Base-by-base conservation (phyloP, 2,113 vertebrate species). In the Bubo blakistoni region DNA sequence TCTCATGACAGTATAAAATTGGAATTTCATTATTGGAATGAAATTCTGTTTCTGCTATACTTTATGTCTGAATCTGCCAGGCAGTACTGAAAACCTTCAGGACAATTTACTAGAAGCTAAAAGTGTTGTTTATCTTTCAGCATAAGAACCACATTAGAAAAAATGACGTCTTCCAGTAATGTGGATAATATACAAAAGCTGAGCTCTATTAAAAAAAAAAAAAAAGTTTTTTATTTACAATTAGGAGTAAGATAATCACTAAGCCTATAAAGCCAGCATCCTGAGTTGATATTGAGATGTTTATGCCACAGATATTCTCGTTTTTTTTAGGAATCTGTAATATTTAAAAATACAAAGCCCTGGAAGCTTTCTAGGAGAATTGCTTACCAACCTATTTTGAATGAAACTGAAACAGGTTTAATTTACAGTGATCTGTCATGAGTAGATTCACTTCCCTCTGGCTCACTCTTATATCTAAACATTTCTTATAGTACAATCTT, bases 1-100 rank as follows among this genome's bases (percentile, higher is more conserved):
- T 95, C 81, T 84, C 62, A 90, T 94, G 81, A 85, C 12, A 49
- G 54, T 52, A 69, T 96, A 90, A 88, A 92, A 90, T 16, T 94
- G 46, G 54, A 36, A 67, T 86, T 86, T 93, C 81, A 65, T 92
- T 96, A 88, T 59, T 94, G 72, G 25, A 92, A 61, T 79, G 44
- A 90, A 93, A 63, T 92, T 93, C 70, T 81, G 19, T 86, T 86
- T 86, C 71, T 87, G 42, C 27, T 81, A 21, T 11, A 6, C 27
- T 92, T 91, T 89, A 81, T 63, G 81, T 66, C 52, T 46, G 47
- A 69, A 38, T 71, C 58, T 92, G 63, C 42, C 42, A 92, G 73
- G 58, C 47, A 91, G 36, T 58, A 42, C 27, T 77, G 78, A 94
- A 92, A 93, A 51, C 36, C 65, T 84, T 55, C 70, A 90, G 61